Evolutionary conservation across 2,113 vertebrate species (phyloP).

Genomic region (Dascyllus trimaculatus): DNA sequence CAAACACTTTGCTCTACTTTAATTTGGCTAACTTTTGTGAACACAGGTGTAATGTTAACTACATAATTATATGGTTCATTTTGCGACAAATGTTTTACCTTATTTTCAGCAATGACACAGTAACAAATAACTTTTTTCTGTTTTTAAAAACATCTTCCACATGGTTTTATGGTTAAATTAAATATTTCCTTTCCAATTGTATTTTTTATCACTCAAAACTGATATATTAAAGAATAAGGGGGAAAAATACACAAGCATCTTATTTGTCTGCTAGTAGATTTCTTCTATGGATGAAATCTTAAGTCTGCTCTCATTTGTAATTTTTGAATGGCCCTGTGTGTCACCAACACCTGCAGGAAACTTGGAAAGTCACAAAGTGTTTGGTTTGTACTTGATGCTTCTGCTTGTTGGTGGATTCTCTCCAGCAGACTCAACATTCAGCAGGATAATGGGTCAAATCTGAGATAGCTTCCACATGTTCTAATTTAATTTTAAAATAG

Average conservation of each 20-base stretch:
- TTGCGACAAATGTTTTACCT: neutral
- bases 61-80: no score
- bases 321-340: neutral
- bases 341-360: slow-evolving; percentile 6
- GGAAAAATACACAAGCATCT: neutral
- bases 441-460: slow-evolving; percentile 4
- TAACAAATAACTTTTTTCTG: no score
- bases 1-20: no score
- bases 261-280: neutral
- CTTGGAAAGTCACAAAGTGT: neutral
- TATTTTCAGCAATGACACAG: no score
- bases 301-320: slow-evolving; percentile 5
- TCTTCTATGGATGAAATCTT: neutral
- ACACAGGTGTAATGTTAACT: no score
- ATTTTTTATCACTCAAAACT: no score
- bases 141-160: no score
- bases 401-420: neutral
- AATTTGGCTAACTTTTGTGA: no score
- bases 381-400: neutral
- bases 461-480: neutral
- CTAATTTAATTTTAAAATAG: neutral
- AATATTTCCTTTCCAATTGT: no score
- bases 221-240: no score
- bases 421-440: slow-evolving; percentile 9
- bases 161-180: no score